Base-by-base conservation (phyloP, 2,113 vertebrate genomes). In the Strigops habroptila region DNA sequence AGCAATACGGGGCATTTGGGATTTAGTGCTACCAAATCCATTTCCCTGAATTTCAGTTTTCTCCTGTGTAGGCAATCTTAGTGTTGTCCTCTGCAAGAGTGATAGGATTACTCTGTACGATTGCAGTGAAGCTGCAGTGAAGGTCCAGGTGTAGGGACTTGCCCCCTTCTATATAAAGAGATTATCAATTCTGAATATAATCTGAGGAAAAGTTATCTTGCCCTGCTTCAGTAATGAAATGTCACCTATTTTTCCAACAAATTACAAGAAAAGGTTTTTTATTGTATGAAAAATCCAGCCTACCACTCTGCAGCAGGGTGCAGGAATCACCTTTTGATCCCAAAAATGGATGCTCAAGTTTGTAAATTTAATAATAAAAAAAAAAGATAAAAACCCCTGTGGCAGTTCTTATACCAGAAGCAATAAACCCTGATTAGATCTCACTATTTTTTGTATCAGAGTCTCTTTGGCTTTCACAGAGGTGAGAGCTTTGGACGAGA, bases 371-470 rank as follows among this genome's bases (percentile, higher is more conserved):
- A 99, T 99, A 98, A 57, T 5, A 55, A 57, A 23, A 57, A 57
- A 99, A 98, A 97, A 94, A 96, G 95, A 96, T 95, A 93, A 97
- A 96, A 33, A 10, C 0, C 8, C 12, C 73, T 96, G 94, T 92
- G 86, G n/a, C 63, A 60, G 64, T 74, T 71, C 93, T 99, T 98
- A 98, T 97, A 98, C 98, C 97, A 98, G 97, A 98, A 98, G 98
- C 98, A 99, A 98, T 98, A 99, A 98, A 98, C 97, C 99, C 97
- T 98, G 98, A 99, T 99, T 98, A 98, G 97, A 99, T 98, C 97
- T 97, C 67, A 57, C 73, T 77, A 31, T 85, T 91, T 96, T 96
- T 90, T 83, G 55, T 97, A 87, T 82, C 31, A 27, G 91, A 86
- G 39, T 80, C 90, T 97, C 90, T 97, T 95, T 96, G 43, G 71